phyloP scores from a whole-genome alignment of 2,888 invertebrate genomes.

The Euproctis similis region DNA sequence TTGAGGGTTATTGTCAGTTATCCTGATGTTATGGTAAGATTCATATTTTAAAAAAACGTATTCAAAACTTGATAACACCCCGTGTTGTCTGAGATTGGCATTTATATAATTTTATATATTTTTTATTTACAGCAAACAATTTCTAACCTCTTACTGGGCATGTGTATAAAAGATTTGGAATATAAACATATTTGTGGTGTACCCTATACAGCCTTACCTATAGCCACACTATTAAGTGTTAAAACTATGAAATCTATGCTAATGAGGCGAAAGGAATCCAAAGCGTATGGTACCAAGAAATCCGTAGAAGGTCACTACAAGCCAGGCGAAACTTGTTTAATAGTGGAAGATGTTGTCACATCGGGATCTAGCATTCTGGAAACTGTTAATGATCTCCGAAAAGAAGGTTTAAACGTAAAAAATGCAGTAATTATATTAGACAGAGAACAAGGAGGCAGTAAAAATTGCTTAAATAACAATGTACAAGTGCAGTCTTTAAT shows the following conservation, averaged over 20 bases:
- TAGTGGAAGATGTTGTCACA: slow-evolving; percentile 96
- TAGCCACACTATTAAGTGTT: slow-evolving; percentile 89
- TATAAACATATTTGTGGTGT: slow-evolving; percentile 92
- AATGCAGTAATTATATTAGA: slow-evolving; percentile 93
- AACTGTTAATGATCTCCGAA: slow-evolving; percentile 84
- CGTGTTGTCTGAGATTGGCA: too few species aligned
- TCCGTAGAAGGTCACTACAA: slow-evolving; percentile 92
- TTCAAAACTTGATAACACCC: too few species aligned
- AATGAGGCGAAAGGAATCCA: slow-evolving; percentile 93
- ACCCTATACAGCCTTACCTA: slow-evolving; percentile 96
- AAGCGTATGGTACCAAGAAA: slow-evolving; percentile 96
- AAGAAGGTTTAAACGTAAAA: slow-evolving; percentile 79
- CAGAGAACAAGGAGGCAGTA: slow-evolving; percentile 91
- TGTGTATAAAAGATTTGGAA: slow-evolving; percentile 61
- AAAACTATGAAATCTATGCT: slow-evolving; percentile 88
- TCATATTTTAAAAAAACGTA: too few species aligned
- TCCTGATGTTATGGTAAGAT: slow-evolving; percentile 88
- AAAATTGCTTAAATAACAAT: slow-evolving; percentile 80
- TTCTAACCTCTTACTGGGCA: slow-evolving; percentile 51
- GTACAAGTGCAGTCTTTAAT: slow-evolving; percentile 83
- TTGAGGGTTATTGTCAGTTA: slow-evolving; percentile 93
- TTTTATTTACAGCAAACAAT: slow-evolving; percentile 46
- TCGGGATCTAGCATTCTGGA: slow-evolving; percentile 96
- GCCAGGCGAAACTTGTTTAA: slow-evolving; percentile 85
- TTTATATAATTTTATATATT: not conserved